These are phyloP conservation scores for Clavelina lepadiformis DNA, from an alignment of 23 tunicate genomes.

Conservation along the genomic window DNA sequence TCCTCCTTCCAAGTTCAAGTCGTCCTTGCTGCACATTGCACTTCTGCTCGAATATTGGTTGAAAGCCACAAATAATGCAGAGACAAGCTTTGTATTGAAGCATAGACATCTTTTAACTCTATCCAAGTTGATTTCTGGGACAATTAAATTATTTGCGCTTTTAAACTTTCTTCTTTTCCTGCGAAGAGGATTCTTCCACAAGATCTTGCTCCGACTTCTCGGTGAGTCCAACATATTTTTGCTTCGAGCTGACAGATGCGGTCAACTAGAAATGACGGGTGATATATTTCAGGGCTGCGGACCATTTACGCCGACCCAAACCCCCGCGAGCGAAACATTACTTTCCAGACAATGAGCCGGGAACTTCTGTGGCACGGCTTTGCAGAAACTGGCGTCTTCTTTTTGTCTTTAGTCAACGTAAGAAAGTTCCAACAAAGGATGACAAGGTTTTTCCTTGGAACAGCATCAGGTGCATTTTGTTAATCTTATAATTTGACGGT, in stretches of 20 bases:
- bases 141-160: neutral
- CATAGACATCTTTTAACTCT: neutral
- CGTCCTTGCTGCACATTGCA: neutral
- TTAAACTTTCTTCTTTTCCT: slow-evolving; percentile 32
- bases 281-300: slow-evolving; percentile 32
- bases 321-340: slow-evolving; percentile 26
- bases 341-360: slow-evolving; percentile 31
- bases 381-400: slow-evolving; percentile 55
- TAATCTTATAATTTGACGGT: too few species aligned
- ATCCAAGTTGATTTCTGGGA: neutral
- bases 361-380: slow-evolving; percentile 72
- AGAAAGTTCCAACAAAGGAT: slow-evolving; percentile 14
- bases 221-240: slow-evolving; percentile 9
- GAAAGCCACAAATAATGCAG: slow-evolving; percentile 1
- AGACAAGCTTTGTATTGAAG: neutral
- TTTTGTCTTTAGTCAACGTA: slow-evolving; percentile 42
- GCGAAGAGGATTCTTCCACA: slow-evolving; percentile 27
- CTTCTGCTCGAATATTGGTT: slow-evolving; percentile 10
- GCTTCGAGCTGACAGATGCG: neutral
- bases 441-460: too few species aligned
- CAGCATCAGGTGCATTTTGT: too few species aligned
- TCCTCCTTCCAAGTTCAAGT: neutral
- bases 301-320: slow-evolving; percentile 36
- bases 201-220: slow-evolving; percentile 11
- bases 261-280: neutral